Base-by-base conservation (phyloP, 2,113 vertebrate species). In the Oenanthe melanoleuca region DNA sequence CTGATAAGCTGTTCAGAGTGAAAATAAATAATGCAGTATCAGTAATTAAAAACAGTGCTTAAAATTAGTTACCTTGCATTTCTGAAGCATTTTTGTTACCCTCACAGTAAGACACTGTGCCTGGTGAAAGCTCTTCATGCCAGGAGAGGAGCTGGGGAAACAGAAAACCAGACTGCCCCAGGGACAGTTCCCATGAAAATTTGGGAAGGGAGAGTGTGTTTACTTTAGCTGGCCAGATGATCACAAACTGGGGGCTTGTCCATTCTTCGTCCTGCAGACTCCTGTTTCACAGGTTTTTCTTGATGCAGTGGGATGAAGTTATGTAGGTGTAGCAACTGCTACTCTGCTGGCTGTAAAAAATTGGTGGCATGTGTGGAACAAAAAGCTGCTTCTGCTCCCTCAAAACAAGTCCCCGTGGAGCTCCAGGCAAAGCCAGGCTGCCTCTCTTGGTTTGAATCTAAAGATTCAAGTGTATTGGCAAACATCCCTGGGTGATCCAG, bases 21-120 rank as follows among this genome's bases (percentile, higher is more conserved):
- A n/a, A 74, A 93, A 89, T 66, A 89, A 87, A 78, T 71, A 86
- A 92, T 24, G 22, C 65, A 25, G 4, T 64, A 16, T 49, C 71
- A 44, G 11, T 81, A 94, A 95, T 92, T 82, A 74, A 93, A 91
- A 89, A 49, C 14, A 61, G 12, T 20, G 33, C 60, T 96, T 44
- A 74, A 24, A 88, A 84, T 86, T 63, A 86, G 61, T 65, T n/a
- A 14, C 28, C 49, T 38, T 75, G 33, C n/a, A 50, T 89, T 78
- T 89, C 29, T 66, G 40, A 40, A 72, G 20, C 20, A 8, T 89
- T 92, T 84, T 40, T 66, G 40, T 72, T 75, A 29, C 11, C 29
- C 40, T 71, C 86, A 42, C 33, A 28, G 24, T 33, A 66, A 59
- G 37, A 49, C 55, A n/a, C n/a, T 23, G 7, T 50, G 53, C 37